Evolutionary conservation across 2,888 invertebrate genomes (phyloP).

Genomic region (Oligia latruncula): DNA sequence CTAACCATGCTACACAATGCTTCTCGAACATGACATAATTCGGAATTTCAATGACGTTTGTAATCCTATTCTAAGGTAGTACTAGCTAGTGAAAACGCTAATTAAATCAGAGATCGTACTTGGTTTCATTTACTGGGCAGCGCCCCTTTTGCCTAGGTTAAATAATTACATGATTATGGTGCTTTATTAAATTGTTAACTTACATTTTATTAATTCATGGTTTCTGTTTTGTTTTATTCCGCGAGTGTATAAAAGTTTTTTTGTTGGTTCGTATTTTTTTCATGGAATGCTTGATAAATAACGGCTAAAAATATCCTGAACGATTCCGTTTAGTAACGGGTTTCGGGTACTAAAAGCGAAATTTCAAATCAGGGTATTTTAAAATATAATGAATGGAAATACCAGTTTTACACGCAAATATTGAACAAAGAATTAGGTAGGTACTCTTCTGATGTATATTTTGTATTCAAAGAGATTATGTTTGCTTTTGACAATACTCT

Average conservation of each 20-base stretch:
- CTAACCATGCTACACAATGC: not conserved
- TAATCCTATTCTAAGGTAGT: conserved; percentile 7
- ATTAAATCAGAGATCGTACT: not conserved
- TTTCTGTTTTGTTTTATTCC: not conserved
- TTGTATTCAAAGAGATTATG: not conserved
- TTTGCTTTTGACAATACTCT: not conserved
- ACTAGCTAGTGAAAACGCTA: not conserved
- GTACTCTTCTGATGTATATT: not conserved
- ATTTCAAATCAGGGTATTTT: not conserved
- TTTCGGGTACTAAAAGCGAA: not conserved
- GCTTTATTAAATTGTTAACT: not conserved
- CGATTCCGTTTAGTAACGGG: too few relatives aligned
- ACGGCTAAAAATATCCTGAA: too few relatives aligned
- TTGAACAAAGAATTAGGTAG: too few relatives aligned
- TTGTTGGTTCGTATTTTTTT: not conserved
- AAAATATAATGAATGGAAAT: not conserved
- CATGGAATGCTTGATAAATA: not conserved
- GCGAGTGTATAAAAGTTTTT: not conserved
- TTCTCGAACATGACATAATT: not conserved
- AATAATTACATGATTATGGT: not conserved
- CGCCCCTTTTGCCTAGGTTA: not conserved
- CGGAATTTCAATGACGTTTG: not conserved
- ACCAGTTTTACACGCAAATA: not conserved
- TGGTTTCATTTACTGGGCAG: not conserved
- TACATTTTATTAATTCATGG: not conserved